Base-by-base conservation (phyloP, 2,113 vertebrate species). In the Pseudorhombus dupliciocellatus region DNA sequence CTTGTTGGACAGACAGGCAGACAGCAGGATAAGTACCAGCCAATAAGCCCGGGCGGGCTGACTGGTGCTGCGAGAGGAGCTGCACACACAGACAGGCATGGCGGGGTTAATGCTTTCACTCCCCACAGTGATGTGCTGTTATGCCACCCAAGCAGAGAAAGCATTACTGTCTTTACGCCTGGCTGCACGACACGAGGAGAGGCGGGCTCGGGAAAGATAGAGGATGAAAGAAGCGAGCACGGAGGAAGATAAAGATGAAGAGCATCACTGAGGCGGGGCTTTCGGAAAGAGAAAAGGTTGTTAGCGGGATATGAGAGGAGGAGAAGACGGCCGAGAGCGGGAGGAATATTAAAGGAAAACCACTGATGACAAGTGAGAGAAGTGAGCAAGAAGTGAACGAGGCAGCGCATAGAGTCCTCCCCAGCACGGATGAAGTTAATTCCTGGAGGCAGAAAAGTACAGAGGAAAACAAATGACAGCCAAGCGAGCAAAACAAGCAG, bases 91-190 rank as follows among this genome's bases (percentile, higher is more conserved):
- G 83, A 71, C 79, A 85, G 88, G 58, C 80, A 90, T 79, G 74
- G 79, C 77, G 81, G 87, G 88, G 88, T 91, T 91, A 87, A 92
- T 89, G 88, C 87, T 88, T 84, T 88, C 85, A 81, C 81, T 90
- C 84, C 68, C 85, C 84, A 88, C 91, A 87, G 85, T 85, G 86
- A 91, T 91, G 92, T 89, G 91, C 86, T 87, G 87, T 89, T 93
- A 88, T 89, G 88, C 89, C 91, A 91, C 84, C 88, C 80, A 84
- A 89, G 90, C 82, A 92, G 87, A 90, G 91, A 91, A 90, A 90
- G 91, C 92, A 91, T 93, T 91, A 90, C 84, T 79, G 88, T 84
- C 90, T 92, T 93, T 73, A 93, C 81, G 91, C 91, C 80, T 88
- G 88, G 85, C 80, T 92, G 90, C 88, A 83, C 85, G 70, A 80